Evolutionary conservation across 2,113 vertebrate species (phyloP).

Genomic region (Neolamprologus fasciatus): DNA sequence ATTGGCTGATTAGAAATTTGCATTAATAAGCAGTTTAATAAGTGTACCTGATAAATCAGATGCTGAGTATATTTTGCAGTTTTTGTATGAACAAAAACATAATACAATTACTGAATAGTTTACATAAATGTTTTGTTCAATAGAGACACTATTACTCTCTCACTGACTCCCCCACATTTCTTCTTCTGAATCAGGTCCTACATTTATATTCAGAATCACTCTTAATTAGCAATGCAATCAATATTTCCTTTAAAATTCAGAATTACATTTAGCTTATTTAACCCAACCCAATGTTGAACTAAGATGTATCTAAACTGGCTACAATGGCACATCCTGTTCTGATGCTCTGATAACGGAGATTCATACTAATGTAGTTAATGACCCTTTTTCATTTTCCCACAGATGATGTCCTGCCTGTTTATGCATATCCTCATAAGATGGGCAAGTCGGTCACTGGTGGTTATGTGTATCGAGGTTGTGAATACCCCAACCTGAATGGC

Average conservation of each 20-base stretch:
- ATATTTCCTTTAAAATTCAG: not conserved
- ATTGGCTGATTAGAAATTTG: not conserved
- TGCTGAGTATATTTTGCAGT: not conserved
- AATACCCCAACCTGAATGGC: constrained; percentile 91
- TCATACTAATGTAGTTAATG: not conserved
- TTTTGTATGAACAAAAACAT: not conserved
- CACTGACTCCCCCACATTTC: not conserved
- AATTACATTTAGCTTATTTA: not conserved
- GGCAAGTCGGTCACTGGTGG: constrained; percentile 94
- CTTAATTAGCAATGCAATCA: not conserved
- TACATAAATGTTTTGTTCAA: not conserved
- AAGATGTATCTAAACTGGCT: not conserved
- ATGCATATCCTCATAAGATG: constrained; percentile 88
- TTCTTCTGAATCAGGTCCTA: not conserved
- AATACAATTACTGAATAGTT: not conserved
- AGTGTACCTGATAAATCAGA: not conserved
- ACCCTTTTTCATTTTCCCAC: not conserved
- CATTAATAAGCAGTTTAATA: not conserved
- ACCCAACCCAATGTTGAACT: not conserved
- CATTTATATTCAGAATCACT: not conserved
- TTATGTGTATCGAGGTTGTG: constrained; percentile 89
- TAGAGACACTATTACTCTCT: not conserved
- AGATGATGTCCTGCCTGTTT: constrained; percentile 93
- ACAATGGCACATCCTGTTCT: not conserved
- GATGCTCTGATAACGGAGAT: not conserved